phyloP scores from a whole-genome alignment of 1,140 invertebrate species.

The Tribolium madens region DNA sequence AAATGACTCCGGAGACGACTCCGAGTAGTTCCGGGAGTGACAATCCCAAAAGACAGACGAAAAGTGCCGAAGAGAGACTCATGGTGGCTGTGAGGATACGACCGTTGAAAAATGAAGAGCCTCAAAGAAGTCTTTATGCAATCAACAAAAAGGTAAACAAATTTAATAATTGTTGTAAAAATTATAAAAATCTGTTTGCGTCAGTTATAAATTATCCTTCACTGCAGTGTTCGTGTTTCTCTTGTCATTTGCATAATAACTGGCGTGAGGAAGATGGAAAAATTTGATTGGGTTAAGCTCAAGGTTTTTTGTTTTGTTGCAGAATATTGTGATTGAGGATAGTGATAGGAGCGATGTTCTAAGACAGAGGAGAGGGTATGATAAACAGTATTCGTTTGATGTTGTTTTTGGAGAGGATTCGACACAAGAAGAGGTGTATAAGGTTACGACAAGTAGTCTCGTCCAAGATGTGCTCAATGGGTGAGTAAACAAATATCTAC shows the following conservation, averaged over 20 bases:
- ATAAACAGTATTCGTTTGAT: conserved; percentile 89
- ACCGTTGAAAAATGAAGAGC: conserved; percentile 61
- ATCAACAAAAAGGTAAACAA: conserved; percentile 60
- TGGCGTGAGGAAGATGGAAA: neutral
- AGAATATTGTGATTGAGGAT: conserved; percentile 75
- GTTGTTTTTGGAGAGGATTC: conserved; percentile 84
- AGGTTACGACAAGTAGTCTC: conserved; percentile 82
- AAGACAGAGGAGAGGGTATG: conserved; percentile 72
- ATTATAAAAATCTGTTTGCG: neutral
- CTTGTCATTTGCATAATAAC: conserved; percentile 21
- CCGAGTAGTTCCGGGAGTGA: conserved; percentile 59
- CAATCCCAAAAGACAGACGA: conserved; percentile 51
- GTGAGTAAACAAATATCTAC: too few species aligned
- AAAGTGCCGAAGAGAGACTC: conserved; percentile 56
- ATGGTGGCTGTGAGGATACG: conserved; percentile 65
- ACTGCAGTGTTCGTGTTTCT: conserved; percentile 17
- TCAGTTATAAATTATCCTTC: neutral
- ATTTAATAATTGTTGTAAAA: too few species aligned
- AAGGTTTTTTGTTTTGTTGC: conserved; percentile 28
- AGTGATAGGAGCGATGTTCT: conserved; percentile 73
- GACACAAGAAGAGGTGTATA: conserved; percentile 85
- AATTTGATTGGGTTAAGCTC: conserved; percentile 49
- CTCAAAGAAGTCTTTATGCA: conserved; percentile 57
- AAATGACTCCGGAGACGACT: conserved; percentile 61
- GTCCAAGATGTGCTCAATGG: conserved; percentile 91